Conservation (phyloP, 1,140 invertebrate species). For the Camponotus floridanus region DNA sequence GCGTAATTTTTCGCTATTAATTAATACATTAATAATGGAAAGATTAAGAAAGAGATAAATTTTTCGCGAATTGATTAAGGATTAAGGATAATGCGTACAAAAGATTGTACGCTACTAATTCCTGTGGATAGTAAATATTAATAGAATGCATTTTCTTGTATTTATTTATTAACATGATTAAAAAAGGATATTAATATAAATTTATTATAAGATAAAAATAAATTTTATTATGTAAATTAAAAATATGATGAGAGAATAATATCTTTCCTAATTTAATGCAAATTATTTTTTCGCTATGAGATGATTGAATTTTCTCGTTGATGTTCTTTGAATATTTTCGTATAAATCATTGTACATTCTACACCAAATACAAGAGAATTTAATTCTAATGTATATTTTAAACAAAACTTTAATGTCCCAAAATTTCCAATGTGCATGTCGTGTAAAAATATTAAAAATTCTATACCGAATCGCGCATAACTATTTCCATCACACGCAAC, state of each 20-base stretch:
- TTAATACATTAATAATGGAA: constrained; percentile 52
- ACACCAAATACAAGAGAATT: constrained; percentile 4
- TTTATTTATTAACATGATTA: background rate
- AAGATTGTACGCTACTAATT: constrained; percentile 6
- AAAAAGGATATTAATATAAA: background rate
- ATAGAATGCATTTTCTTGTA: background rate
- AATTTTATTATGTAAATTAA: background rate
- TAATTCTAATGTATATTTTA: constrained; percentile 13
- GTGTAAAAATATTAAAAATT: constrained; percentile 37
- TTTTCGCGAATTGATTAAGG: constrained; percentile 9
- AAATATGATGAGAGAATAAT: background rate
- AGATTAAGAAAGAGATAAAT: constrained; percentile 21
- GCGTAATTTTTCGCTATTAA: constrained; percentile 49
- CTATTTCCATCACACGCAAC: constrained; percentile 12
- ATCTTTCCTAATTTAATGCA: background rate
- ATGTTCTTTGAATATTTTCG: background rate
- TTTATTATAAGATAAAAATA: constrained; percentile 1
- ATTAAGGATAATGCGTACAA: background rate
- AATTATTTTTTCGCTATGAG: background rate
- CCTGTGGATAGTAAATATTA: background rate
- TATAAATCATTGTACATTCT: background rate
- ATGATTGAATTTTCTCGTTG: background rate
- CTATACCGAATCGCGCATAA: constrained; percentile 29
- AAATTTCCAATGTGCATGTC: constrained; percentile 1
- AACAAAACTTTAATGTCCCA: background rate